Conservation (phyloP, 2,888 invertebrate species). For the Lutraria lutraria region DNA sequence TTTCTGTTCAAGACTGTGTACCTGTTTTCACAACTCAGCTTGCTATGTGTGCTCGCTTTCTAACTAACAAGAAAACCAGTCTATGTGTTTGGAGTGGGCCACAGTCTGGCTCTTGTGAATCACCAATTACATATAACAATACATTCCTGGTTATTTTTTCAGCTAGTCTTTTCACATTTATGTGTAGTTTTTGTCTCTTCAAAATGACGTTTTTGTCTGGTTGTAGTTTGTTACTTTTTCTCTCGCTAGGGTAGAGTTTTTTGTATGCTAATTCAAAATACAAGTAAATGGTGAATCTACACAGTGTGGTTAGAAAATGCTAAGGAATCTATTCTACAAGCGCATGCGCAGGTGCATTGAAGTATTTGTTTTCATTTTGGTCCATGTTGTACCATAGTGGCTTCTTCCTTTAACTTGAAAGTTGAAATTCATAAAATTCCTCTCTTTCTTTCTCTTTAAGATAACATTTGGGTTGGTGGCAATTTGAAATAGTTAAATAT, state of each 20-base stretch:
- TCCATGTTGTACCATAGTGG: no score
- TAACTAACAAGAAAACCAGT: slow-evolving; percentile 36
- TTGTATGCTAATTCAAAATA: slow-evolving; percentile 13
- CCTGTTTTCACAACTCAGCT: slow-evolving; percentile 23
- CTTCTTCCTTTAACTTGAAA: no score
- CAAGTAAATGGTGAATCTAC: neutral
- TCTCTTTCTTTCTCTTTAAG: no score
- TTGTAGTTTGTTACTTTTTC: neutral
- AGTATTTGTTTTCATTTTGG: no score
- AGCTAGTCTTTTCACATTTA: slow-evolving; percentile 32
- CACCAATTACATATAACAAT: slow-evolving; percentile 40
- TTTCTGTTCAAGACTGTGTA: slow-evolving; percentile 6
- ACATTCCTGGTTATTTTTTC: slow-evolving; percentile 29
- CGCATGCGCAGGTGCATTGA: no score
- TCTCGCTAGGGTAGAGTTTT: slow-evolving; percentile 3
- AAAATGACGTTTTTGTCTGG: neutral
- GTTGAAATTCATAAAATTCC: no score
- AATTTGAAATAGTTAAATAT: no score
- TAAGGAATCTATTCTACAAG: no score
- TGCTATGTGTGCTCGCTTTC: slow-evolving; percentile 43
- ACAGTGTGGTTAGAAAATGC: neutral
- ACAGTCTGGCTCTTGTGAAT: slow-evolving; percentile 22
- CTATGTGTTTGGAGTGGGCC: slow-evolving; percentile 41
- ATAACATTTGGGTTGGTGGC: no score
- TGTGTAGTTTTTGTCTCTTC: slow-evolving; percentile 8